phyloP scores from a whole-genome alignment of 2,888 invertebrate genomes.

The Brachycybe producta region DNA sequence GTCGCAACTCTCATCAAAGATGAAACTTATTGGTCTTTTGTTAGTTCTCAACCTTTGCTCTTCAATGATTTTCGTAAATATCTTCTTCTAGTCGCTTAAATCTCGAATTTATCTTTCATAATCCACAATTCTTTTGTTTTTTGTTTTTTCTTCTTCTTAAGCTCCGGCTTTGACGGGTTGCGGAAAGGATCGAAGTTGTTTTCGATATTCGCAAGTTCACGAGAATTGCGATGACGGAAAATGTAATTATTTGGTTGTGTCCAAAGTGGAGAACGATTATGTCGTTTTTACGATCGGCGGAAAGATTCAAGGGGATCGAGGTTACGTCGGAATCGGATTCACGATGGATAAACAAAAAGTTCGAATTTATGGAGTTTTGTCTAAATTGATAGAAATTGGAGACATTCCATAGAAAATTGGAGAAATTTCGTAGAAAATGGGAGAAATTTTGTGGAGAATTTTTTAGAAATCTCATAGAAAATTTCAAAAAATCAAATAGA shows the following conservation, averaged over 20 bases:
- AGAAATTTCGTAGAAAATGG: too few species aligned
- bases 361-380: too few species aligned
- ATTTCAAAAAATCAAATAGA: too few species aligned
- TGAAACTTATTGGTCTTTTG: slow-evolving; percentile 5
- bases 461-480: too few species aligned
- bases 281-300: slow-evolving; percentile 14
- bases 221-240: background rate
- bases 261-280: slow-evolving; percentile 6
- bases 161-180: slow-evolving; percentile 9
- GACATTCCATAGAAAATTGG: too few species aligned
- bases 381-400: too few species aligned
- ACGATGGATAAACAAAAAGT: slow-evolving; percentile 1
- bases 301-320: background rate
- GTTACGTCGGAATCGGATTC: slow-evolving; percentile 14
- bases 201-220: slow-evolving; percentile 3
- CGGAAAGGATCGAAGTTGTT: slow-evolving; percentile 10
- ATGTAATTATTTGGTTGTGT: slow-evolving; percentile 10
- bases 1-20: slow-evolving; percentile 11
- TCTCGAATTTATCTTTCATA: too few species aligned
- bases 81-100: too few species aligned
- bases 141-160: background rate
- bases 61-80: slow-evolving; percentile 17
- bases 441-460: too few species aligned
- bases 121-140: background rate
- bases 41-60: slow-evolving; percentile 2